These are phyloP conservation scores for Aurelia sp. DNA, from an alignment of 30 jellyfish, hydroid and myxozoan species.

Conservation along the genomic window DNA sequence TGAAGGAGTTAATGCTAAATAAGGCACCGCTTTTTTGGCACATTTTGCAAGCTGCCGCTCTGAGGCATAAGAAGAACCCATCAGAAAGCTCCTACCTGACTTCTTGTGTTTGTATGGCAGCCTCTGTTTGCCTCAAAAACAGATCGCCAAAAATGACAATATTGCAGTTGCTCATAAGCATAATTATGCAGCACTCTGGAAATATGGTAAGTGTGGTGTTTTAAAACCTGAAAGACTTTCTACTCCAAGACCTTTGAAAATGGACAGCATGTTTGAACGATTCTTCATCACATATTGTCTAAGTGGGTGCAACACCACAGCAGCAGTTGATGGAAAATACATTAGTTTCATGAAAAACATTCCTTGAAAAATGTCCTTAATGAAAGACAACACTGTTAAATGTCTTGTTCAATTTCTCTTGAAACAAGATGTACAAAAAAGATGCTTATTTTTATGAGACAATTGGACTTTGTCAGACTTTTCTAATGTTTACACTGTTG, in stretches of 20 bases:
- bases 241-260: not conserved
- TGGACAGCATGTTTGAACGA: not conserved
- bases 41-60: slow-evolving; percentile 1
- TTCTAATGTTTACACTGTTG: not conserved
- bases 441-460: not conserved
- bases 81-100: not conserved
- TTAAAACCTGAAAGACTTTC: not conserved
- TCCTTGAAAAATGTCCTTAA: not conserved
- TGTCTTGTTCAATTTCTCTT: not conserved
- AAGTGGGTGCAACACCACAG: not conserved
- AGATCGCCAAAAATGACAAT: slow-evolving; percentile 29
- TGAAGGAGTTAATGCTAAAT: not conserved
- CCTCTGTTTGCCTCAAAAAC: slow-evolving; percentile 34
- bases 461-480: not conserved
- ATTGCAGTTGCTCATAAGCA: slow-evolving; percentile 24
- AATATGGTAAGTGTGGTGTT: slow-evolving; percentile 1
- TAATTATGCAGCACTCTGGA: slow-evolving; percentile 31
- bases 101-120: slow-evolving; percentile 24
- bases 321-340: not conserved
- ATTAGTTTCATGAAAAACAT: not conserved
- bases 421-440: not conserved
- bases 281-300: too few species aligned
- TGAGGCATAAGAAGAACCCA: slow-evolving; percentile 2
- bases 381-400: not conserved
- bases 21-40: slow-evolving; percentile 1